Evolutionary conservation across 2,888 invertebrate species (phyloP).

Genomic region (Oscheius sp.): DNA sequence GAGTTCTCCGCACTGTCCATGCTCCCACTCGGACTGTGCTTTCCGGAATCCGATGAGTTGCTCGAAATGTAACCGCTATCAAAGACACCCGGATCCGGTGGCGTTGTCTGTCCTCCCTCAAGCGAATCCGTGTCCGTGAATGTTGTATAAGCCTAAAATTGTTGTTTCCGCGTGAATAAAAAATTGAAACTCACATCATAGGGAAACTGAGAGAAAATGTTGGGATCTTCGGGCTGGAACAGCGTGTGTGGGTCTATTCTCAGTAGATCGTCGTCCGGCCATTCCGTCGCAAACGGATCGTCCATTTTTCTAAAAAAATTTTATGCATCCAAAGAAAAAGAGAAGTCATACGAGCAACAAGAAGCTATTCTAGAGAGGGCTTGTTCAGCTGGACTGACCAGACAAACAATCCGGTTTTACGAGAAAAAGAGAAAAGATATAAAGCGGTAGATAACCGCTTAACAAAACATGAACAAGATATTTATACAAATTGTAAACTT

Average conservation of each 20-base stretch:
- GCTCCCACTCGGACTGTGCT: slow-evolving; percentile 36
- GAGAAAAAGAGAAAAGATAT: no score
- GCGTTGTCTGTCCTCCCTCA: background rate
- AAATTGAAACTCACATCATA: no score
- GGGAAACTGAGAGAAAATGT: background rate
- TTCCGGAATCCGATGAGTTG: slow-evolving; percentile 38
- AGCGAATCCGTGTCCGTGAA: background rate
- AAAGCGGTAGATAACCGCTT: no score
- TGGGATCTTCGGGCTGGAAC: slow-evolving; percentile 13
- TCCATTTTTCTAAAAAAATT: background rate
- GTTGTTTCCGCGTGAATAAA: background rate
- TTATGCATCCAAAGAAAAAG: background rate
- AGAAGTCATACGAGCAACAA: no score
- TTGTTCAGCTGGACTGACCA: no score
- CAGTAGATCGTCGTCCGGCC: slow-evolving; percentile 18
- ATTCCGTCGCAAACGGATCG: background rate
- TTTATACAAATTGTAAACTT: no score
- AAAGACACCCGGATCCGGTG: background rate
- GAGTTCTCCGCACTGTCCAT: background rate
- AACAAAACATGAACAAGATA: no score
- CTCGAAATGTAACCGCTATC: slow-evolving; percentile 34
- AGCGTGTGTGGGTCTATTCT: slow-evolving; percentile 10
- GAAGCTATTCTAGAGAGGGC: no score
- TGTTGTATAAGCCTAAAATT: slow-evolving; percentile 6
- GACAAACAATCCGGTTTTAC: no score